Percentiles rank a stretch among this genome's conserved stretches.
Evolutionary conservation across 2,888 invertebrate species (phyloP).

Genomic region (Agrotis clavis): DNA sequence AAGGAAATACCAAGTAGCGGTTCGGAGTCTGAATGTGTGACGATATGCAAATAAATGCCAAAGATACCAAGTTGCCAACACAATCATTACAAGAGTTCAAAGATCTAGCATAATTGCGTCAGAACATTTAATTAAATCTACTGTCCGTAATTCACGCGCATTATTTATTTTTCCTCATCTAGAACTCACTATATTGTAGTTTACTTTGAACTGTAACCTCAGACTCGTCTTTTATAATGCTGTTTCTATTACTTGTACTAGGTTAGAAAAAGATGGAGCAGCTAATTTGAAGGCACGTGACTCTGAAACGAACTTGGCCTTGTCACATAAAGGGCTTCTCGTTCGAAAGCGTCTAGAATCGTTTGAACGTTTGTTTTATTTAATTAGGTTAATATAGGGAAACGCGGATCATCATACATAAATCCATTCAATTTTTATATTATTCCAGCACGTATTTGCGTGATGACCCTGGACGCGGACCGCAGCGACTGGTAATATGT

Average conservation of each 20-base stretch:
- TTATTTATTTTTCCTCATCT: conserved; percentile 18
- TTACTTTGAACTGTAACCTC: conserved; percentile 46
- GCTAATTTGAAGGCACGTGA: conserved; percentile 52
- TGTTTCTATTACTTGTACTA: conserved; percentile 31
- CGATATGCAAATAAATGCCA: conserved; percentile 5
- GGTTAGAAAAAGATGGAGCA: conserved; percentile 18
- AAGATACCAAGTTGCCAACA: conserved; percentile 13
- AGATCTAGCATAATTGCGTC: conserved; percentile 26
- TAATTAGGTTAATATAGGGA: conserved; percentile 3
- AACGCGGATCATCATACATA: neutral
- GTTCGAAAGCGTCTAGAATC: conserved; percentile 27
- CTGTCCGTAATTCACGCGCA: conserved; percentile 10
- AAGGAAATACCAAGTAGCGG: neutral
- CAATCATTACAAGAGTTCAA: conserved; percentile 37
- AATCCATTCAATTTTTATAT: too few relatives aligned
- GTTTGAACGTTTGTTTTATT: conserved; percentile 36
- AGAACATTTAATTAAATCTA: conserved; percentile 6
- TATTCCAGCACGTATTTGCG: too few relatives aligned
- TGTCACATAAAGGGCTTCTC: conserved; percentile 73
- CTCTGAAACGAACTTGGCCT: conserved; percentile 72
- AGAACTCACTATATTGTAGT: conserved; percentile 1
- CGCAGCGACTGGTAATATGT: too few relatives aligned
- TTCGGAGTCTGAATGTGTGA: neutral
- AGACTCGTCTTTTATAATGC: neutral
- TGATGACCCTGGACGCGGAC: too few relatives aligned